These are phyloP conservation scores for Athalia cordata DNA, from an alignment of 2,888 invertebrate genomes.

Conservation along the genomic window DNA sequence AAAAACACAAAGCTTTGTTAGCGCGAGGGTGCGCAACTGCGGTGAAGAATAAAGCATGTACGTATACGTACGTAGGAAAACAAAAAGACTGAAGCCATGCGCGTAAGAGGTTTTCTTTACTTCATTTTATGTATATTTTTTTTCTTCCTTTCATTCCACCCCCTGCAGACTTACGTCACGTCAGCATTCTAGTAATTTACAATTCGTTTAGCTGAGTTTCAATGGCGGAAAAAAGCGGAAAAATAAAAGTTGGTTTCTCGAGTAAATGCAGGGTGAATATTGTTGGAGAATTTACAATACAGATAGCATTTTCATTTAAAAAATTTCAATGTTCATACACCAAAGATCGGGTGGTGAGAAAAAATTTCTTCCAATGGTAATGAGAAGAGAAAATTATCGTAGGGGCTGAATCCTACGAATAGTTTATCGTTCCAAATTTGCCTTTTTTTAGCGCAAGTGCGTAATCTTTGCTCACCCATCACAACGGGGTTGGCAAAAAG, in stretches of 20 bases:
- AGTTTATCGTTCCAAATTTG: no score
- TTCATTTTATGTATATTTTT: not conserved
- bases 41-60: no score
- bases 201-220: not conserved
- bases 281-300: not conserved
- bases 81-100: not conserved
- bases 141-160: not conserved
- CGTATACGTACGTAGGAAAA: no score
- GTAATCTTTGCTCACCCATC: no score
- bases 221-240: not conserved
- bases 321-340: not conserved
- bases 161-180: not conserved
- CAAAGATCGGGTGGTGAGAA: not conserved
- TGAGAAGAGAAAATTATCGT: no score
- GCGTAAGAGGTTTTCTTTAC: not conserved
- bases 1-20: not conserved
- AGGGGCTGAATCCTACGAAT: no score
- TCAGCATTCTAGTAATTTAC: slow-evolving; percentile 2
- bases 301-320: not conserved
- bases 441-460: no score
- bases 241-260: not conserved
- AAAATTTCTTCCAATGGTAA: not conserved
- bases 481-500: no score
- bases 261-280: no score
- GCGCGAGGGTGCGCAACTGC: no score